Evolutionary conservation across 2,797 vertebrate genomes (phyloP).

Genomic region (Cephalopachus bancanus): DNA sequence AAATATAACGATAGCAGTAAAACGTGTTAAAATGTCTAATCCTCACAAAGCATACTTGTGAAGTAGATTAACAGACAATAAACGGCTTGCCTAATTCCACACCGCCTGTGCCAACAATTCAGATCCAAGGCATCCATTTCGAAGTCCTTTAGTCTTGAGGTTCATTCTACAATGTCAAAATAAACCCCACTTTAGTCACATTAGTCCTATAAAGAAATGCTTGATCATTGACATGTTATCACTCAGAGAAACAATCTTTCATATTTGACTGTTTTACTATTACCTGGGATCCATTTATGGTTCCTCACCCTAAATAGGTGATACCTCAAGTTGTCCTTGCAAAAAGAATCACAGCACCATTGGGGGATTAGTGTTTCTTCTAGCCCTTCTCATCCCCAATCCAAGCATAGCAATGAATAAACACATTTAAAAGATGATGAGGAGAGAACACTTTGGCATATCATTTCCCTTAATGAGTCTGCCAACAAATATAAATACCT

Average conservation of each 20-base stretch:
- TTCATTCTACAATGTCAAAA: not conserved
- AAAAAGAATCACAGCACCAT: slow-evolving; percentile 1
- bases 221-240: not conserved
- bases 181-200: not conserved
- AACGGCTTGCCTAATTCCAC: not conserved
- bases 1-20: not conserved
- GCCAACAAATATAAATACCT: not conserved
- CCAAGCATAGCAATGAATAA: not conserved
- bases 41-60: fast-evolving
- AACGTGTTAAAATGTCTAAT: not conserved
- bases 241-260: not conserved
- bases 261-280: slow-evolving; percentile 14
- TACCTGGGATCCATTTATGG: not conserved
- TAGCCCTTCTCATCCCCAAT: not conserved
- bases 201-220: not conserved
- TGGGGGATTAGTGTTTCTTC: not conserved
- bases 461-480: slow-evolving; percentile 27
- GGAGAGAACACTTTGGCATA: not conserved
- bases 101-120: not conserved
- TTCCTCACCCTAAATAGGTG: not conserved
- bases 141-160: not conserved
- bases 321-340: not conserved
- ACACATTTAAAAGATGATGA: not conserved
- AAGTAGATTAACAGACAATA: not conserved
- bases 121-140: not conserved